These are phyloP conservation scores for Semicossyphus pulcher DNA, from an alignment of 2,113 vertebrate genomes.

Conservation along the genomic window DNA sequence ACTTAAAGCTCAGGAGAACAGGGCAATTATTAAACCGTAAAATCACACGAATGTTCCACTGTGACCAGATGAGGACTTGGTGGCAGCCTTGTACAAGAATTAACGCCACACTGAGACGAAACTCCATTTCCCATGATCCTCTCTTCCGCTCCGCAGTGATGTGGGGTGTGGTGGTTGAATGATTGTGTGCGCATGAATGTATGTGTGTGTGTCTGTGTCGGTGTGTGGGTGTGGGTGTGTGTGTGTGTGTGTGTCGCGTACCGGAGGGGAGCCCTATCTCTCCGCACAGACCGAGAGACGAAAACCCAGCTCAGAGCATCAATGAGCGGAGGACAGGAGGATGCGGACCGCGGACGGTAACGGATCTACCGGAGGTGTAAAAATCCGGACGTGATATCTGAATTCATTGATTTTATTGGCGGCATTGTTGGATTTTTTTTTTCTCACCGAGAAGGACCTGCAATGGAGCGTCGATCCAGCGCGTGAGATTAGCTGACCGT, in stretches of 20 bases:
- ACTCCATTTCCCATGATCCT: conserved; percentile 75
- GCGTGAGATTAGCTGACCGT: conserved; percentile 63
- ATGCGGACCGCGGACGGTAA: conserved; percentile 48
- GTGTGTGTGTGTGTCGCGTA: conserved; percentile 16
- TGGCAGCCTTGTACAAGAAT: conserved; percentile 48
- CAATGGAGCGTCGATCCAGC: conserved; percentile 64
- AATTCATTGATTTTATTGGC: conserved; percentile 16
- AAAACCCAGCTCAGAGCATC: conserved; percentile 64
- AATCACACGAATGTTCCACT: not conserved
- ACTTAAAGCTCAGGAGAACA: too few species aligned
- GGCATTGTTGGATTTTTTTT: conserved; percentile 29
- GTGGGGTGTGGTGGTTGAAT: conserved; percentile 78
- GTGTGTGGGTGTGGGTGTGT: conserved; percentile 16
- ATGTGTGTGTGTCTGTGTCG: conserved; percentile 19
- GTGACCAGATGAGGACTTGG: conserved; percentile 8
- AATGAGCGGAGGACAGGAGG: conserved; percentile 38
- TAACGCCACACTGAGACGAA: not conserved
- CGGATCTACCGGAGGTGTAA: conserved; percentile 23
- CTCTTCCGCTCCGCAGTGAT: conserved; percentile 75
- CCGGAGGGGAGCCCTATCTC: conserved; percentile 40
- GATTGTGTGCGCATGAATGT: conserved; percentile 30
- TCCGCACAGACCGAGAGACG: conserved; percentile 33
- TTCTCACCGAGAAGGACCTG: conserved; percentile 20
- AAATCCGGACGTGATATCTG: not conserved
- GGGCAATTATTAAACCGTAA: too few species aligned